Percentiles rank a stretch among this genome's conserved stretches.
phyloP scores from a whole-genome alignment of 2,797 vertebrate species.

The Gymnothorax reevesii region DNA sequence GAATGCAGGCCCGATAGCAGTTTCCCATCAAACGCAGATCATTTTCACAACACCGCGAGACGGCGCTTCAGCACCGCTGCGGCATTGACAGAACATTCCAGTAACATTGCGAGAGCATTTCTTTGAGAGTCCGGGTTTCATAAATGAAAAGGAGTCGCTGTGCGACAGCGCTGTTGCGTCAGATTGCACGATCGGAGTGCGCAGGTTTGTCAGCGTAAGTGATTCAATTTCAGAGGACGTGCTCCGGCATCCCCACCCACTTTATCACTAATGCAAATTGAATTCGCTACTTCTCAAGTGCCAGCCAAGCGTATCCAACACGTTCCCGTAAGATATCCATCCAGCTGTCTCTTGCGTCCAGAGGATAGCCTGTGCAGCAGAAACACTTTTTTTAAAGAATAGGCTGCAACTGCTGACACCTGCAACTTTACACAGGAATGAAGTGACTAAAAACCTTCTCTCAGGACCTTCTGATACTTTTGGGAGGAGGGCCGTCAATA shows the following conservation, averaged over 20 bases:
- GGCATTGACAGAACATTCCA: too few relatives aligned
- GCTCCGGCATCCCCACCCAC: not conserved
- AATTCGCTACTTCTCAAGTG: not conserved
- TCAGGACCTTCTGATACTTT: not conserved
- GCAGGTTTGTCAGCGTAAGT: not conserved
- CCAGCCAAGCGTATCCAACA: not conserved
- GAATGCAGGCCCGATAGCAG: not conserved
- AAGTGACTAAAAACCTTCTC: not conserved
- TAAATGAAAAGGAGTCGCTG: not conserved
- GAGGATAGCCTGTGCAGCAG: not conserved
- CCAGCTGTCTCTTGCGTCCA: not conserved
- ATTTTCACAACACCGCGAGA: too few relatives aligned
- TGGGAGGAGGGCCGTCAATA: not conserved
- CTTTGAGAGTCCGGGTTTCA: too few relatives aligned
- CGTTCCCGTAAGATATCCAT: not conserved
- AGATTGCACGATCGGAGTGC: not conserved
- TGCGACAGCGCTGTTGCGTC: not conserved
- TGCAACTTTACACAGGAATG: not conserved
- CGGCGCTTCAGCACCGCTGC: too few relatives aligned
- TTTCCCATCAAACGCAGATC: too few relatives aligned
- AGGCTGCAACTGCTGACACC: not conserved
- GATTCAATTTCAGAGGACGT: not conserved
- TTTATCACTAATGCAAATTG: not conserved
- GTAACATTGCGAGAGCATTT: too few relatives aligned
- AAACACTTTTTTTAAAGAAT: not conserved